Percentiles rank a stretch among this genome's conserved stretches.
phyloP scores from a whole-genome alignment of 2,797 vertebrate genomes.

The Xenentodon cancila region DNA sequence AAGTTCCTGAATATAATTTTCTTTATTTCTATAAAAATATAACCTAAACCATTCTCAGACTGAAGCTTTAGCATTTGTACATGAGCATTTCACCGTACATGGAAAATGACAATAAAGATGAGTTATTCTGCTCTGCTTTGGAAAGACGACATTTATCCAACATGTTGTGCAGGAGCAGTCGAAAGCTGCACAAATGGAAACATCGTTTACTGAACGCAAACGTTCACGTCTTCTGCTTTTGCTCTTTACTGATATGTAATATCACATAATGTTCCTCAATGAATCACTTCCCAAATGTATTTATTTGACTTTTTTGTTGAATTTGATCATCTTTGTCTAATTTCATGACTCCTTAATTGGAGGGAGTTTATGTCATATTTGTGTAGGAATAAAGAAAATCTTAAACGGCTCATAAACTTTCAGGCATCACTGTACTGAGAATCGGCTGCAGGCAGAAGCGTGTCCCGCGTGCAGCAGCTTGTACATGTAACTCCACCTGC shows the following conservation, averaged over 20 bases:
- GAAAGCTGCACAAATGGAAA: too few species aligned
- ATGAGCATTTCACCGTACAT: too few species aligned
- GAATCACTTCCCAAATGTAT: too few species aligned
- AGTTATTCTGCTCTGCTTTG: too few species aligned
- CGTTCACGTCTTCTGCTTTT: too few species aligned
- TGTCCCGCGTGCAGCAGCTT: conserved; percentile 21
- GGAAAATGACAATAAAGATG: too few species aligned
- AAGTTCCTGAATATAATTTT: not conserved
- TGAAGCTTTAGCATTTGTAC: too few species aligned
- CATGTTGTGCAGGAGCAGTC: too few species aligned
- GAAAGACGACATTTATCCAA: too few species aligned
- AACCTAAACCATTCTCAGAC: not conserved
- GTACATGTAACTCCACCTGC: conserved; percentile 7
- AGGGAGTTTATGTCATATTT: conserved; percentile 1
- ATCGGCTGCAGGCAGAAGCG: conserved; percentile 28
- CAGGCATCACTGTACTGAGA: conserved; percentile 20
- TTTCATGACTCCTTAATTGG: not conserved
- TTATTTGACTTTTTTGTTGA: not conserved
- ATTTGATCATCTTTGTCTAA: not conserved
- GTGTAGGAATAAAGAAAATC: conserved; percentile 1
- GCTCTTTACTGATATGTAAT: too few species aligned
- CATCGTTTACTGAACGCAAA: too few species aligned
- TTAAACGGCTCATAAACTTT: not conserved
- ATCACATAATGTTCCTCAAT: too few species aligned
- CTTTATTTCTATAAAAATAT: not conserved